Evolutionary conservation across 2,888 invertebrate species (phyloP), one percentile per base, ranked within the genome.

Genomic region (Campoplex capitator): DNA sequence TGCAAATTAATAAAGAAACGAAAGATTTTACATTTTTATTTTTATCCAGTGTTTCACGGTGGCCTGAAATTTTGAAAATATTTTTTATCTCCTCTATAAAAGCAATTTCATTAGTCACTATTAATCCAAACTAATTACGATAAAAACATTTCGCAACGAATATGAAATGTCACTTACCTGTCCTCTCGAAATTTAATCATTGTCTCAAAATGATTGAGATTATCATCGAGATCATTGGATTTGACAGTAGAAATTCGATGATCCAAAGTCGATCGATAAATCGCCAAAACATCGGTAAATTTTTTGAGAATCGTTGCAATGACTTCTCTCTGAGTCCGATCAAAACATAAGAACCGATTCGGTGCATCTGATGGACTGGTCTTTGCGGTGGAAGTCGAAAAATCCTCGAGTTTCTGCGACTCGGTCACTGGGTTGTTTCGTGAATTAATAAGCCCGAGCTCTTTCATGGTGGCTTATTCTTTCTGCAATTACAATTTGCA

Each of bases 221-320:
- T 58, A 2, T 75, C 11, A 32, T 71, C 78, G 11, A 6, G 54
- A 11, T 73, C 75, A 7, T 68, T 78, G 62, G 38, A 76, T 35
- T 65, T 84, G 79, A 79, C 83, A 56, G 86, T 58, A 62, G 73
- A 90, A 42, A 77, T 45, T 2, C 28, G 88, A 89, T 90, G 90
- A 88, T 90, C 91, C 85, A 93, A 83, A 4, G 90, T 91, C 75
- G 88, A 88, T 84, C 90, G 92, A 90, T 93, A 92, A 89, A 94
- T 88, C 79, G 91, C 90, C 86, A 94, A 88, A 85, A 90, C 91
- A 84, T 93, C 92, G 75, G 79, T 89, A 85, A 91, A 92, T 89
- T 92, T 91, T 88, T 92, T 91, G 83, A 94, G 90, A 68, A 89
- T 87, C 62, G 90, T 88, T 82, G 91, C 84, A 86, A 92, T 88